Evolutionary conservation across 1,140 invertebrate genomes (phyloP).

Genomic region (Kradibia gibbosae): DNA sequence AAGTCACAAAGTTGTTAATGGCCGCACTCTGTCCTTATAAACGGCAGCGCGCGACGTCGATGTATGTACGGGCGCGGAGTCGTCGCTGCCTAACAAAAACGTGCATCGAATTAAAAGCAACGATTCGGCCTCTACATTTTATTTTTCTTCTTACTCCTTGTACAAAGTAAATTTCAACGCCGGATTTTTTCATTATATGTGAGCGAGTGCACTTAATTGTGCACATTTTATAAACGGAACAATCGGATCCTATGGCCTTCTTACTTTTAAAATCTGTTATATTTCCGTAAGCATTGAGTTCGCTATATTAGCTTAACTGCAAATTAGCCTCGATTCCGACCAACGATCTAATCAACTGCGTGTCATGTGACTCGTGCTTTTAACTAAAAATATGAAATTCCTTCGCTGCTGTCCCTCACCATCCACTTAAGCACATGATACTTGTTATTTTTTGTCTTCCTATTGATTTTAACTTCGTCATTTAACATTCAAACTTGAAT

Average conservation of each 20-base stretch:
- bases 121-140: neutral
- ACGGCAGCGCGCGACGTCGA: constrained; percentile 33
- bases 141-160: constrained; percentile 6
- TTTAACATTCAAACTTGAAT: too few relatives aligned
- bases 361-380: neutral
- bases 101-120: constrained; percentile 43
- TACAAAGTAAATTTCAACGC: neutral
- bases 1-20: constrained; percentile 49
- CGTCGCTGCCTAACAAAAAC: constrained; percentile 25
- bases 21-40: constrained; percentile 42
- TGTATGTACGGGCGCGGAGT: neutral
- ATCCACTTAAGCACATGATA: too few relatives aligned
- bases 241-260: neutral
- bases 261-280: neutral
- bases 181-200: neutral
- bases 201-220: constrained; percentile 2
- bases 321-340: neutral
- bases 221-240: constrained; percentile 5
- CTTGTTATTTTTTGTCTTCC: neutral
- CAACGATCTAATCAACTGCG: neutral
- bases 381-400: too few relatives aligned
- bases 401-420: too few relatives aligned
- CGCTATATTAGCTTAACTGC: neutral
- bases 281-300: neutral
- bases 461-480: too few relatives aligned